These are phyloP conservation scores for Pecten maximus DNA, from an alignment of 2,888 invertebrate species.

Conservation along the genomic window DNA sequence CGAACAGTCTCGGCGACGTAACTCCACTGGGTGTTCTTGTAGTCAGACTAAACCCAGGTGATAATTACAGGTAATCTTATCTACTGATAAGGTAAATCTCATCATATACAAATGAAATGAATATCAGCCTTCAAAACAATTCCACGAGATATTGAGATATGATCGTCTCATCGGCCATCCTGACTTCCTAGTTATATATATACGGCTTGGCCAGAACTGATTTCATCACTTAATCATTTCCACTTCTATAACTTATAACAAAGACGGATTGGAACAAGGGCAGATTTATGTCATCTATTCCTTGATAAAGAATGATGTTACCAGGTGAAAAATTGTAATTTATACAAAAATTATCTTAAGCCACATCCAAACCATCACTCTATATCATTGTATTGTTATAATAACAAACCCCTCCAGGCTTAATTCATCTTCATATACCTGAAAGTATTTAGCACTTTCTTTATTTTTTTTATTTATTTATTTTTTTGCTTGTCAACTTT, in stretches of 20 bases:
- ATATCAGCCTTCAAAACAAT: not conserved
- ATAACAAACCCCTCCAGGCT: not conserved
- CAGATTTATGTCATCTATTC: not conserved
- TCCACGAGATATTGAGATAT: not conserved
- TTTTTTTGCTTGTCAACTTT: not conserved
- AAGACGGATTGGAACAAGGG: not conserved
- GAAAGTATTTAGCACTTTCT: not conserved
- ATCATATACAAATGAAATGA: not conserved
- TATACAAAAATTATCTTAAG: constrained; percentile 1
- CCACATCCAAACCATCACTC: not conserved
- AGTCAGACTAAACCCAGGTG: not conserved
- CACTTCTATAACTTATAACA: not conserved
- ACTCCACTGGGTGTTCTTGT: not conserved
- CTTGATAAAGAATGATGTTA: not conserved
- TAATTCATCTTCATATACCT: not conserved
- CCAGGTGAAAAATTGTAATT: constrained; percentile 3
- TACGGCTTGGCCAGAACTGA: not conserved
- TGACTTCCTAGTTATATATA: not conserved
- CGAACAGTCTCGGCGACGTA: not conserved
- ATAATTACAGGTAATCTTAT: not conserved
- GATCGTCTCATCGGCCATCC: not conserved
- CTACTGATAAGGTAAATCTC: not conserved
- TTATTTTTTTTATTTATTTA: not conserved
- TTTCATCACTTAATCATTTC: not conserved
- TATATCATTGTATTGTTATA: not conserved